These are phyloP conservation scores for Phylloscopus collybita DNA, from an alignment of 2,797 vertebrate genomes.

Conservation along the genomic window DNA sequence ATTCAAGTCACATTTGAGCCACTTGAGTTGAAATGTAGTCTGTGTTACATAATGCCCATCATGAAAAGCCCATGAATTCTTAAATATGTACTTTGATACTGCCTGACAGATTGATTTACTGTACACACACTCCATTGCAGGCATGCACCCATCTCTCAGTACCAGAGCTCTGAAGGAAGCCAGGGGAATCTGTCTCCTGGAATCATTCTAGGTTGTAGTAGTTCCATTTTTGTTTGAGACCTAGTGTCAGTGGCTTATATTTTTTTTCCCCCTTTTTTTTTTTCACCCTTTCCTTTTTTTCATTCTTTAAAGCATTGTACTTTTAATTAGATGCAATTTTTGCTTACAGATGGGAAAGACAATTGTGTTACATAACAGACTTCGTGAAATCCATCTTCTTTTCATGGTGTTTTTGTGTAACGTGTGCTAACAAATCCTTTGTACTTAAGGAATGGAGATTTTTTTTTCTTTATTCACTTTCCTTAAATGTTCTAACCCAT, in stretches of 20 bases:
- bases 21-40: not conserved
- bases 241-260: not conserved
- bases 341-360: not conserved
- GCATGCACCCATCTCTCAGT: rapidly evolving
- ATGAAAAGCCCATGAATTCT: slow-evolving; percentile 51
- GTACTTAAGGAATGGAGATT: not conserved
- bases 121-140: not conserved
- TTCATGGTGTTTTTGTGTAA: not conserved
- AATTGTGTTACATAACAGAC: not conserved
- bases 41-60: slow-evolving; percentile 12
- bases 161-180: not conserved
- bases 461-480: not conserved
- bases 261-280: not conserved
- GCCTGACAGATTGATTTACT: slow-evolving; percentile 42
- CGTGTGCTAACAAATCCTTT: not conserved
- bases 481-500: not conserved
- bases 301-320: not conserved
- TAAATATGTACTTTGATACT: slow-evolving; percentile 26
- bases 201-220: not conserved
- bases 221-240: not conserved
- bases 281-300: rapidly evolving
- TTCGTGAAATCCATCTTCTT: not conserved
- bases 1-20: not conserved
- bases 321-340: not conserved
- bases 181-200: not conserved